Evolutionary conservation across 2,888 invertebrate species (phyloP), one percentile per base, ranked within the genome.

Genomic region (Toxonevra muliebris): DNA sequence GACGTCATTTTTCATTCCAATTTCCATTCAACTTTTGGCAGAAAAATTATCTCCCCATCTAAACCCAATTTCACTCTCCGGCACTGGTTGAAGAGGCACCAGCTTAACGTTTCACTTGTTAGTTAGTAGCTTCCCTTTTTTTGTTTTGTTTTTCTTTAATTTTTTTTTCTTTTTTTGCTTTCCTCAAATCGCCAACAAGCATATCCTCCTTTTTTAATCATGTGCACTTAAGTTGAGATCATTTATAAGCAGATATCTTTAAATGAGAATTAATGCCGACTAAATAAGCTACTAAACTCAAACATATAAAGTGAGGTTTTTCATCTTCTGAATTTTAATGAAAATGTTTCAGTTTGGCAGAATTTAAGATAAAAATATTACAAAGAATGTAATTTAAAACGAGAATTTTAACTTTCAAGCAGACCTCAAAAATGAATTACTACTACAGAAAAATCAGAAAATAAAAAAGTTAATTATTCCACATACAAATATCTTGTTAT

Each of bases 331-430:
- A 52, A 20, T 61, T 61, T 55, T 15, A 30, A 43, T 55, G 65
- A 66, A 65, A 66, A 54, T 59, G 58, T 58, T 59, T 58, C 42
- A 59, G 19, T 59, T 58, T 30, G 12, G 42, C 54, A 43, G 62
- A 12, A 41, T 45, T n/a, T 43, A 17, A 17, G 41, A 11, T 12
- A 55, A 20, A 42, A 15, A 12, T 7, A 20, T 53, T n/a, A 53
- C 10, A 11, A 4, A 57, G 17, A 13, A 17, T 59, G 45, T 15
- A 55, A 48, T n/a, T 48, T 55, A 55, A 55, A 15, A 7, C 9
- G 10, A 20, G 40, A 55, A 55, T 20, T 40, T 40, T 55, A 55
- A 55, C 55, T 55, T 55, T 20, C 55, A 55, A 40, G 40, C 40
- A n/a, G 40, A 55, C n/a, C 7, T 55, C 55, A 12, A 8, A 40